These are phyloP conservation scores for Apamea crenata DNA, from an alignment of 2,888 invertebrate species.

Conservation along the genomic window DNA sequence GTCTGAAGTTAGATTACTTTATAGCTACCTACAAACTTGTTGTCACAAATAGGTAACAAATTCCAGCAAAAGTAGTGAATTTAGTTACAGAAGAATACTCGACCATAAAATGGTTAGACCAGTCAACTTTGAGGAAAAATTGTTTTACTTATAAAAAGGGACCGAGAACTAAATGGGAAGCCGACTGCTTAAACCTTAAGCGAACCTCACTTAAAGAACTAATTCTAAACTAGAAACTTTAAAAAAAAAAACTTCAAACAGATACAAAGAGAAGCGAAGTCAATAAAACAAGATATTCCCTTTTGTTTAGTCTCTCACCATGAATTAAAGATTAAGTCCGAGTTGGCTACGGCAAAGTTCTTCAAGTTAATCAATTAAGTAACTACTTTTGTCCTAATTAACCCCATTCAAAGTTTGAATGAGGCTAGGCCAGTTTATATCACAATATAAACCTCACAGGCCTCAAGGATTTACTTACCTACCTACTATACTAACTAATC, in stretches of 20 bases:
- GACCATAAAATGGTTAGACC: background rate
- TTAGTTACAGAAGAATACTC: background rate
- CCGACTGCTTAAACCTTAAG: background rate
- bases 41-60: background rate
- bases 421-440: background rate
- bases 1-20: no score
- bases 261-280: constrained; percentile 6
- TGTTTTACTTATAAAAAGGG: background rate
- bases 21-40: background rate
- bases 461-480: background rate
- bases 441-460: background rate
- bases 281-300: constrained; percentile 28
- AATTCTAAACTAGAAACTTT: background rate
- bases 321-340: constrained; percentile 49
- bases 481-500: background rate
- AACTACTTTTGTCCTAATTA: constrained; percentile 38
- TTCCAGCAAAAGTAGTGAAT: background rate
- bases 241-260: background rate
- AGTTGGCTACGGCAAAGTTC: constrained; percentile 44
- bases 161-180: background rate
- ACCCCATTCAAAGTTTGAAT: constrained; percentile 22
- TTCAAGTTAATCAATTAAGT: constrained; percentile 53
- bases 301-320: constrained; percentile 30
- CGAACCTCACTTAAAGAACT: constrained; percentile 7
- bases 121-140: constrained; percentile 9